Evolutionary conservation across 2,888 invertebrate species (phyloP).

Genomic region (Coremacera marginata): DNA sequence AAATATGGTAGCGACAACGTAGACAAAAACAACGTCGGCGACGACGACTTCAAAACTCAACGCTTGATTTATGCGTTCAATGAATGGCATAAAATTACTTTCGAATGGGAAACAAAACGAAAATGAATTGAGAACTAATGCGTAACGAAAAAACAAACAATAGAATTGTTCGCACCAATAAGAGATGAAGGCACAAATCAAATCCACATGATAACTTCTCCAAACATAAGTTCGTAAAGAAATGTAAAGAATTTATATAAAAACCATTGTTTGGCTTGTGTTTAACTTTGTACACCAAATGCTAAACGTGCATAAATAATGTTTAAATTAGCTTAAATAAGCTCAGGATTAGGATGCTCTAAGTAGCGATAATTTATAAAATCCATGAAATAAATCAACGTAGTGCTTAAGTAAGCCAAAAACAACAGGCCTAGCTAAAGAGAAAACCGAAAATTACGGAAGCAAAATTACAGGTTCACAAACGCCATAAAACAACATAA

Average conservation of each 20-base stretch:
- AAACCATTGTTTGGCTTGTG: background rate
- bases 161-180: background rate
- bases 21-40: background rate
- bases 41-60: background rate
- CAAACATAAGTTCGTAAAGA: background rate
- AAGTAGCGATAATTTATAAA: background rate
- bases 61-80: conserved; percentile 25
- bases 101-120: conserved; percentile 20
- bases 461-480: background rate
- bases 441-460: background rate
- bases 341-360: background rate
- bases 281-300: conserved; percentile 17
- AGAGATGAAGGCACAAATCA: background rate
- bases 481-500: background rate
- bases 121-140: conserved; percentile 23
- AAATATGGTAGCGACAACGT: conserved; percentile 10
- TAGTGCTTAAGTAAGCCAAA: background rate
- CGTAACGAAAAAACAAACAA: background rate
- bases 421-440: background rate
- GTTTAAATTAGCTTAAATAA: background rate
- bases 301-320: conserved; percentile 18
- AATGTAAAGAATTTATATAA: background rate
- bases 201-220: background rate
- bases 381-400: conserved; percentile 13
- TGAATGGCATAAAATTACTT: conserved; percentile 25